Conservation (phyloP, 2,888 invertebrate species). For the Erynnis tages region DNA sequence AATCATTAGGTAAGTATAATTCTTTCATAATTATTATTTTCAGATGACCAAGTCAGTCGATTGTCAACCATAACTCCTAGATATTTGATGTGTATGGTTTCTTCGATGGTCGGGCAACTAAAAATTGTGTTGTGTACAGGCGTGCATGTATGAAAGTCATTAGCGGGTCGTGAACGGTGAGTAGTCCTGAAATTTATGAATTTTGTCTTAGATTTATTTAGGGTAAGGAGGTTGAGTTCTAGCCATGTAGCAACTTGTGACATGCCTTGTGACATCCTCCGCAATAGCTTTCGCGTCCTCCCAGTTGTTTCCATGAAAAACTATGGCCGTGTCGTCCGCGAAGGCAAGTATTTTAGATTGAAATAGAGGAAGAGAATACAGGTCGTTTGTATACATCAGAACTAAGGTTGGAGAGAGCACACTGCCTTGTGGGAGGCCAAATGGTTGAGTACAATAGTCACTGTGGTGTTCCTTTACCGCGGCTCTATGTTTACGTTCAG, state of each 20-base stretch:
- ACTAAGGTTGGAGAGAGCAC: not conserved
- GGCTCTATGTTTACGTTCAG: not conserved
- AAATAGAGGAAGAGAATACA: not conserved
- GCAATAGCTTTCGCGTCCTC: not conserved
- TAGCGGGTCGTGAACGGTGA: not conserved
- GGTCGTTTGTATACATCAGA: not conserved
- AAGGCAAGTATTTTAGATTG: not conserved
- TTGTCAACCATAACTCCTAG: conserved; percentile 9
- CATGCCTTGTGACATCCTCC: not conserved
- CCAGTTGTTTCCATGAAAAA: not conserved
- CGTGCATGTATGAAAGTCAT: not conserved
- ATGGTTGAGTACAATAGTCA: too few relatives aligned
- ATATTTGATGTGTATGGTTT: conserved; percentile 8
- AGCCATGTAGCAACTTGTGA: not conserved
- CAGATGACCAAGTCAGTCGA: conserved; percentile 11
- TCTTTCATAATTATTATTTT: too few relatives aligned
- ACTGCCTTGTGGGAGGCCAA: too few relatives aligned
- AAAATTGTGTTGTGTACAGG: not conserved
- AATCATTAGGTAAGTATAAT: too few relatives aligned
- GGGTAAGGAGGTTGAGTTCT: not conserved
- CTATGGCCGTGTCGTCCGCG: not conserved
- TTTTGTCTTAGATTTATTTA: conserved; percentile 4
- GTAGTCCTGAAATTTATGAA: conserved; percentile 4
- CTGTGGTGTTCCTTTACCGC: too few relatives aligned
- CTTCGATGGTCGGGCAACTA: conserved; percentile 1